Percentiles rank a stretch among this genome's conserved stretches.
These are phyloP conservation scores for Thera obeliscata DNA, from an alignment of 2,888 invertebrate genomes.

Conservation along the genomic window DNA sequence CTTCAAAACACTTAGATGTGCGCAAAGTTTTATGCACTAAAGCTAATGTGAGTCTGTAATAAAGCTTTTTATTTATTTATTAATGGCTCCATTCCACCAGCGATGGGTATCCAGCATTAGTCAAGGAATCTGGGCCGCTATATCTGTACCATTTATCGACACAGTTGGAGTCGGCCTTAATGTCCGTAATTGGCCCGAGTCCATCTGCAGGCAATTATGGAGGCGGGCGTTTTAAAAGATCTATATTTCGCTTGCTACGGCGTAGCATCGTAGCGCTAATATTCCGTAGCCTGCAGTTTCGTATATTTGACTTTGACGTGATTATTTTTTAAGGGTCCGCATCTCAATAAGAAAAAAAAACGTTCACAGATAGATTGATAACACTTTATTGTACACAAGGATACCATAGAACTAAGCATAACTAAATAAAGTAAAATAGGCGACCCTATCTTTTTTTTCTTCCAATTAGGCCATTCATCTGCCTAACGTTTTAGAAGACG, in stretches of 20 bases:
- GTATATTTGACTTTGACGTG: constrained; percentile 4
- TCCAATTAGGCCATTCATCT: no score
- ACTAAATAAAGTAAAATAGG: no score
- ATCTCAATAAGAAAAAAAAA: no score
- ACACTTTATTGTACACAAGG: background rate
- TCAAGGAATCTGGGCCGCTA: constrained; percentile 53
- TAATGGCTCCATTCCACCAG: background rate
- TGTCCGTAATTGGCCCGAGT: constrained; percentile 78
- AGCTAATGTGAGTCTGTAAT: no score
- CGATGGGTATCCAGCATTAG: constrained; percentile 47
- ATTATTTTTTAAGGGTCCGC: background rate
- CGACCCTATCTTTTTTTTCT: no score
- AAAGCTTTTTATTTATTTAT: no score
- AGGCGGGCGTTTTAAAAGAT: constrained; percentile 75
- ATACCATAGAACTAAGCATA: no score
- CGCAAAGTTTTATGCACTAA: no score
- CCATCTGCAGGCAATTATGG: constrained; percentile 82
- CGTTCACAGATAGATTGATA: no score
- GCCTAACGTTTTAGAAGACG: no score
- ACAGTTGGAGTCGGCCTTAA: constrained; percentile 64
- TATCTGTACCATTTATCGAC: constrained; percentile 70
- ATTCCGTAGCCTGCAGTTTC: constrained; percentile 25
- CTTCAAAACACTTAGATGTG: no score
- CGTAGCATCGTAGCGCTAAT: constrained; percentile 47
- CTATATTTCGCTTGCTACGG: constrained; percentile 71